Base-by-base conservation (phyloP, 2,888 invertebrate genomes). In the Teleogryllus oceanicus region DNA sequence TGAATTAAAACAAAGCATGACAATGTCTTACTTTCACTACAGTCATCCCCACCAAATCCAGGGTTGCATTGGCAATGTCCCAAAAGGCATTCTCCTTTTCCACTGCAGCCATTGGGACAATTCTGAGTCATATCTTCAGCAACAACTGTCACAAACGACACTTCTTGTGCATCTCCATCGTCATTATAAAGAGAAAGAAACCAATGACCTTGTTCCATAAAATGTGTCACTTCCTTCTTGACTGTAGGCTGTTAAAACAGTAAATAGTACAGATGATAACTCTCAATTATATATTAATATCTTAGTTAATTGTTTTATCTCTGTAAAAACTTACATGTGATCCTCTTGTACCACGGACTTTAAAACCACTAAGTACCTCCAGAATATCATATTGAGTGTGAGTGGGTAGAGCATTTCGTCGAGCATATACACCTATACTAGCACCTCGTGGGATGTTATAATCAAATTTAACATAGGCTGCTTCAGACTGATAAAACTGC, bases 161-260 rank as follows among this genome's bases (percentile, higher is more conserved):
- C 92, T 88, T 96, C 95, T 86, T 95, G 95, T 16, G 94, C 92
- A 87, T 96, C 95, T 50, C 96, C 95, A 85, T 96, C 96, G 87
- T 99, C 99, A 87, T 99, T 99, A 89, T 98, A 97, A 13, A 99
- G 88, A 20, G 96, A 96, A 78, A 99, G 89, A 87, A 97, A 98
- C 98, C 98, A 99, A 85, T 96, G 94, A 10, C 99, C 99, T 85
- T 95, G 94, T 85, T 97, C 96, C 93, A 99, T 93, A 87, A 96
- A 97, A 86, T 97, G 95, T 4, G 96, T 95, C 80, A 97, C 94
- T 88, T 96, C 96, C 87, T 95, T 95, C 86, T 95, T 95, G 83
- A 96, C 94, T 49, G 94, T 94, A 74, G 95, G 94, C 93, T 94
- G 88, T 85, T 87, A 83, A 80, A n/a, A 62, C 37, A 37, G 5